Conservation (phyloP, 1,140 invertebrate genomes). For the Drosophila aff. region DNA sequence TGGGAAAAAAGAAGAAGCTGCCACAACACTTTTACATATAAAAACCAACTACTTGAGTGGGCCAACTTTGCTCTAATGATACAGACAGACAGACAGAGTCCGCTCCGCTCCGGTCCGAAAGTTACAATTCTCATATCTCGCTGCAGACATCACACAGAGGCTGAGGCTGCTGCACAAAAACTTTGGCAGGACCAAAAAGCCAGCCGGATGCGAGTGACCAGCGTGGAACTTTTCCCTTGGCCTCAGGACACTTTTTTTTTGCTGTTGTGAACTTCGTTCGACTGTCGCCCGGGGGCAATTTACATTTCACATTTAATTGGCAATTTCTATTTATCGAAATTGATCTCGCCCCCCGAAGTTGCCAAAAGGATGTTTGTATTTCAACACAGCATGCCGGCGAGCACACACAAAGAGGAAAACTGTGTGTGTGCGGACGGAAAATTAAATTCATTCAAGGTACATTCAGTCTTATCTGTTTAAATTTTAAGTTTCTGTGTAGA, state of each 20-base stretch:
- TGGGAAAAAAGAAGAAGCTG: constrained; percentile 12
- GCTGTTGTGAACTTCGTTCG: constrained; percentile 34
- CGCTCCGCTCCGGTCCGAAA: constrained; percentile 27
- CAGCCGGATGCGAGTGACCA: constrained; percentile 55
- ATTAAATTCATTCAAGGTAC: constrained; percentile 8
- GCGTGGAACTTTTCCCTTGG: constrained; percentile 49
- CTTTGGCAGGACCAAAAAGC: constrained; percentile 47
- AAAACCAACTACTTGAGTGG: constrained; percentile 50
- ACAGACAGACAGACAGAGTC: constrained; percentile 29
- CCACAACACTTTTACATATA: constrained; percentile 18
- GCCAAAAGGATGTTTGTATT: constrained; percentile 35
- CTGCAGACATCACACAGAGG: constrained; percentile 50
- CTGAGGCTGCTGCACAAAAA: constrained; percentile 30
- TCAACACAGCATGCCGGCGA: constrained; percentile 12
- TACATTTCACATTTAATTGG: constrained; percentile 62
- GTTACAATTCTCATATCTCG: constrained; percentile 54
- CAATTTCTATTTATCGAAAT: constrained; percentile 58
- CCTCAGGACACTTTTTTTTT: constrained; percentile 41
- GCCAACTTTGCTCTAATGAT: constrained; percentile 52
- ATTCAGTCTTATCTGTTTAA: not conserved
- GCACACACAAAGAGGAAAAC: constrained; percentile 3
- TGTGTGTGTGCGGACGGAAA: constrained; percentile 1
- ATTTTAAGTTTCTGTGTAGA: not conserved
- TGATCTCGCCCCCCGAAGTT: constrained; percentile 28
- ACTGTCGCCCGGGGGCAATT: constrained; percentile 47